phyloP scores from a whole-genome alignment of 2,888 invertebrate genomes.

The Polia nebulosa region DNA sequence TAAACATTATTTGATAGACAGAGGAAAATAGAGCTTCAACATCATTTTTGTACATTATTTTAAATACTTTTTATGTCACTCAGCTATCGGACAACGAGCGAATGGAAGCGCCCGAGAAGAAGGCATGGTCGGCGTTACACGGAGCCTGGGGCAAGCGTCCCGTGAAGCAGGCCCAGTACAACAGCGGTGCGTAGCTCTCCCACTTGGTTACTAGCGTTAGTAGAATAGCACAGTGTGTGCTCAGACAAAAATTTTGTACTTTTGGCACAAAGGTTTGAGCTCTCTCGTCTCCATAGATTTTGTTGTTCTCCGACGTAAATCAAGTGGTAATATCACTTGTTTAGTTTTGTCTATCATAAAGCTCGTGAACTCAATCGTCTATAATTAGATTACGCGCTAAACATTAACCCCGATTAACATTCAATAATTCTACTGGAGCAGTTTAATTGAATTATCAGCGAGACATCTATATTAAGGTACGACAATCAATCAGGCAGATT shows the following conservation, averaged over 20 bases:
- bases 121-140: slow-evolving; percentile 93
- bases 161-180: slow-evolving; percentile 82
- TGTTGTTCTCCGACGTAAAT: slow-evolving; percentile 1
- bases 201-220: background rate
- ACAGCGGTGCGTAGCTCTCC: slow-evolving; percentile 76
- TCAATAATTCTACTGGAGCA: slow-evolving; percentile 6
- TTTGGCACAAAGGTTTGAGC: background rate
- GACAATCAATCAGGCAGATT: slow-evolving; percentile 40
- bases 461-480: background rate
- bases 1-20: background rate
- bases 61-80: slow-evolving; percentile 5
- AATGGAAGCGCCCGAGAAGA: slow-evolving; percentile 89
- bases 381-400: slow-evolving; percentile 26
- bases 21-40: background rate
- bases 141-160: slow-evolving; percentile 95
- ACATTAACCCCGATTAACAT: slow-evolving; percentile 26
- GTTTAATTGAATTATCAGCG: slow-evolving; percentile 16
- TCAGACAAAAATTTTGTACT: background rate
- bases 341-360: slow-evolving; percentile 18
- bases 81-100: slow-evolving; percentile 68
- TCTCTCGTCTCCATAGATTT: background rate
- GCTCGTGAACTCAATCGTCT: slow-evolving; percentile 16
- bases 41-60: background rate
- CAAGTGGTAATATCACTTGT: slow-evolving; percentile 30
- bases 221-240: background rate